phyloP scores from a whole-genome alignment of 2,113 vertebrate genomes.

The Brachyhypopomus gauderio region DNA sequence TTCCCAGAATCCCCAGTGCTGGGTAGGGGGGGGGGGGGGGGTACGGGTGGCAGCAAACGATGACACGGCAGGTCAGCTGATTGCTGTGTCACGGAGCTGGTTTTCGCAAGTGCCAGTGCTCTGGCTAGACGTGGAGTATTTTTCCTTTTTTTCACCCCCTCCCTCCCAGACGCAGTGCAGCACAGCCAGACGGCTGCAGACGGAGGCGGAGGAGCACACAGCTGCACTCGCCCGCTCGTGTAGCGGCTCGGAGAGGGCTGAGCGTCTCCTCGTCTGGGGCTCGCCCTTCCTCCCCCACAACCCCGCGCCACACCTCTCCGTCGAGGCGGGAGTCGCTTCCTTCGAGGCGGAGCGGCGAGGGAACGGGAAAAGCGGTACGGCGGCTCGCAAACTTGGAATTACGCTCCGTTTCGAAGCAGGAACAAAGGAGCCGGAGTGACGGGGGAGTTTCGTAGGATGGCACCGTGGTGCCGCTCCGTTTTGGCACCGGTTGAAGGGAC shows the following conservation, averaged over 20 bases:
- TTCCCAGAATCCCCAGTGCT: slow-evolving; percentile 61
- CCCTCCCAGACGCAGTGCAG: slow-evolving; percentile 66
- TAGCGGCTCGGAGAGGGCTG: too few species aligned
- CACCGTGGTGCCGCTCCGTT: not conserved
- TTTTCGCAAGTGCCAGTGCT: slow-evolving; percentile 67
- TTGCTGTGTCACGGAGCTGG: slow-evolving; percentile 84
- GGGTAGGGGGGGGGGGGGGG: slow-evolving; percentile 69
- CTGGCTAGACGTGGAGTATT: slow-evolving; percentile 48
- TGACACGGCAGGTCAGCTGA: slow-evolving; percentile 85
- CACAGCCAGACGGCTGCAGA: slow-evolving; percentile 58
- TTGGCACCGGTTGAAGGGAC: not conserved
- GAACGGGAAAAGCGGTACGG: not conserved
- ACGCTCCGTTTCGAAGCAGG: slow-evolving; percentile 9
- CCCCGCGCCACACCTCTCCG: not conserved
- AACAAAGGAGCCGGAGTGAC: slow-evolving; percentile 10
- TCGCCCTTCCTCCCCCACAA: slow-evolving; percentile 42
- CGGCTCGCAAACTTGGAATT: slow-evolving; percentile 46
- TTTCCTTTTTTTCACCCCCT: slow-evolving; percentile 23
- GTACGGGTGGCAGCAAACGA: slow-evolving; percentile 33
- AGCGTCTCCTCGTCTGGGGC: not conserved
- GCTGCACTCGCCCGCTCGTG: slow-evolving; percentile 40
- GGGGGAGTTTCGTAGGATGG: not conserved
- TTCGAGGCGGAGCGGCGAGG: slow-evolving; percentile 11
- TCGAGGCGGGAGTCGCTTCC: slow-evolving; percentile 25
- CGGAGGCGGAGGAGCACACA: slow-evolving; percentile 66